These are phyloP conservation scores for Typhlomys cinereus DNA, from an alignment of 2,113 vertebrate genomes.

Conservation along the genomic window DNA sequence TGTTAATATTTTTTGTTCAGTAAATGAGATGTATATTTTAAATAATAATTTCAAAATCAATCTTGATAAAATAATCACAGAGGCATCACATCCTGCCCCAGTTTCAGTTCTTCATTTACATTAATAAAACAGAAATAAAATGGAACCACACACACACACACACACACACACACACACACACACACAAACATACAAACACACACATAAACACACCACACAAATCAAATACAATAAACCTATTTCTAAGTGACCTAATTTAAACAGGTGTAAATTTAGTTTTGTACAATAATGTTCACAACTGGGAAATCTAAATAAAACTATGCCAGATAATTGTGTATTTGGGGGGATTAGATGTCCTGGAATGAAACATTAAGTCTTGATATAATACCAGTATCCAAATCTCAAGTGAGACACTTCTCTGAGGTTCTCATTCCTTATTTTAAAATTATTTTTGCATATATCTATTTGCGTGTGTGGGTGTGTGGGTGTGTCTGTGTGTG, in stretches of 20 bases:
- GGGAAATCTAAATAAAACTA: background rate
- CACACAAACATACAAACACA: background rate
- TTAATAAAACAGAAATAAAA: background rate
- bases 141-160: background rate
- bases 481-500: no score
- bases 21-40: background rate
- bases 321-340: background rate
- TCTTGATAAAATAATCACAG: background rate
- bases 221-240: background rate
- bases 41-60: slow-evolving; percentile 29
- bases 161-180: background rate
- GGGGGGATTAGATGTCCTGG: background rate
- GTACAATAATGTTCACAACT: background rate
- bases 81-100: background rate
- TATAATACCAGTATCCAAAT: background rate
- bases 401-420: background rate
- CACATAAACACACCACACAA: background rate
- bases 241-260: slow-evolving; percentile 14
- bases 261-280: background rate
- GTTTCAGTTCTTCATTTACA: slow-evolving; percentile 35
- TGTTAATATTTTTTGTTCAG: slow-evolving; percentile 2
- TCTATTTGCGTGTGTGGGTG: no score
- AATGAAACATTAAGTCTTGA: background rate
- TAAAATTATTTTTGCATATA: no score
- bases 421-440: background rate